phyloP scores from a whole-genome alignment of 2,888 invertebrate species.

The Papilio protenor region DNA sequence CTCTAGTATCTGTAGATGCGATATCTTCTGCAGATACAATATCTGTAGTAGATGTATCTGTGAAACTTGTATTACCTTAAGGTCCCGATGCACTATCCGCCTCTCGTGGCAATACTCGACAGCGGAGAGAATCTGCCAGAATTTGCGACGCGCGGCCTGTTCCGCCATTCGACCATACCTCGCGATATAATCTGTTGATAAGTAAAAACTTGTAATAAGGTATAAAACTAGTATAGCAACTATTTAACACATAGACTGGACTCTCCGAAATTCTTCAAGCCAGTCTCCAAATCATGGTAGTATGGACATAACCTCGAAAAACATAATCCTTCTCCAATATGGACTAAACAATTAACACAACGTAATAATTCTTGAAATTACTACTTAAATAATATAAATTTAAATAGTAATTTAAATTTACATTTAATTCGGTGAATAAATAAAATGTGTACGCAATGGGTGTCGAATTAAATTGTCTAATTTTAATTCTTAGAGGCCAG shows the following conservation, averaged over 20 bases:
- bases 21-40: neutral
- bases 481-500: neutral
- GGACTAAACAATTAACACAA: neutral
- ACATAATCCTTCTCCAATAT: neutral
- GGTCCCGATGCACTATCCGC: conserved; percentile 97
- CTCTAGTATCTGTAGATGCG: neutral
- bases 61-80: conserved; percentile 87
- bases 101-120: conserved; percentile 98
- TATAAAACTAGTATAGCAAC: neutral
- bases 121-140: conserved; percentile 98
- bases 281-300: neutral
- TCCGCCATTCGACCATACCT: conserved; percentile 97
- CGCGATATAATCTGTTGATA: conserved; percentile 92
- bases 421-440: neutral
- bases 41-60: neutral
- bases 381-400: too few species aligned
- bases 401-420: neutral
- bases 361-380: neutral
- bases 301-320: neutral
- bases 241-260: neutral
- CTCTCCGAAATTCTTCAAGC: neutral
- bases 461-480: neutral
- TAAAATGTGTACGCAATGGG: neutral
- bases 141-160: conserved; percentile 94
- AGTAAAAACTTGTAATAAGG: neutral